Evolutionary conservation across 2,113 vertebrate genomes (phyloP), one percentile per base, ranked within the genome.

Genomic region (Desmodus rotundus): DNA sequence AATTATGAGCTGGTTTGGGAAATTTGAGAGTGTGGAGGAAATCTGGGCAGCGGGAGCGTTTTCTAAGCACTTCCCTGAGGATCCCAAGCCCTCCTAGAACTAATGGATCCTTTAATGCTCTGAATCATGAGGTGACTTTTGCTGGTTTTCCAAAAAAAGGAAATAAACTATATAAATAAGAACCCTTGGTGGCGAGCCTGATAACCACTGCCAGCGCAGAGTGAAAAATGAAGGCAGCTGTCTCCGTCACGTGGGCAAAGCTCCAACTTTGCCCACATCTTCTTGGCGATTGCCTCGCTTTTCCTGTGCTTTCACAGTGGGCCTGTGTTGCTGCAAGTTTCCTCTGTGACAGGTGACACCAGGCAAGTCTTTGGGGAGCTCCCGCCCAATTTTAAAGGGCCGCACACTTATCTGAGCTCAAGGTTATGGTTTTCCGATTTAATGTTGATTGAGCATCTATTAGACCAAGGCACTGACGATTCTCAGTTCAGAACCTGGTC

Each of bases 51-150:
- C 15, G 67, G 78, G 36, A 52, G 54, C 5, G 38, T 87, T 96
- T 89, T 83, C 86, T 77, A 74, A 95, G 90, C 50, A 12, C 43
- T 89, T 96, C 97, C 93, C 28, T 0, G 9, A 90, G 95, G 95
- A 95, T 63, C 76, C 92, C 65, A 95, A 97, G 70, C 97, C 96
- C 72, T 38, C 31, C 50, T 76, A 95, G 92, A 98, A 97, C 95
- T 93, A 91, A 98, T 97, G 96, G 95, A 93, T 96, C 97, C 95
- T 98, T 97, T 97, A 97, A 92, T 50, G 0, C 96, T 78, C 95
- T 98, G 96, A 98, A 97, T 98, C 97, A 98, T 92, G 97, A 96
- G 97, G 87, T 94, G 80, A 78, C 82, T 96, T 94, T 96, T 78
- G 73, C 80, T 0, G 50, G 38, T 86, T 96, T 94, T 76, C 47